Evolutionary conservation across 2,797 vertebrate species (phyloP).

Genomic region (Leptatherina wallacei): DNA sequence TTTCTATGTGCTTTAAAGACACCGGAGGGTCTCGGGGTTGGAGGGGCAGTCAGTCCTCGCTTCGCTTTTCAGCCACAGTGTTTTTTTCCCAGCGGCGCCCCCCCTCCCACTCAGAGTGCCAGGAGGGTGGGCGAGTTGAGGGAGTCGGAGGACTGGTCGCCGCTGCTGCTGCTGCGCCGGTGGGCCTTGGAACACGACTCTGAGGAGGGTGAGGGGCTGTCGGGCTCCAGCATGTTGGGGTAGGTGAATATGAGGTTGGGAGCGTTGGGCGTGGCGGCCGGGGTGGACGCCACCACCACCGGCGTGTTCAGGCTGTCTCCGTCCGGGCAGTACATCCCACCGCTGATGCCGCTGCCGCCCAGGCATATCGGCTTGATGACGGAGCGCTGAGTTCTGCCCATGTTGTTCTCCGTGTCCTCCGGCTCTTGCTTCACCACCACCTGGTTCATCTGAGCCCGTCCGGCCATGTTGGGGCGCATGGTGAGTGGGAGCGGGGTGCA

Average conservation of each 20-base stretch:
- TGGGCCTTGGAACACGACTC: slow-evolving; percentile 99
- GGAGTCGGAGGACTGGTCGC: slow-evolving; percentile 98
- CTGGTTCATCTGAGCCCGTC: slow-evolving; percentile 76
- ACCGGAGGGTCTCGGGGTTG: slow-evolving; percentile 19
- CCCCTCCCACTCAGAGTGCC: slow-evolving; percentile 87
- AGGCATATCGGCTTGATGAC: slow-evolving; percentile 99
- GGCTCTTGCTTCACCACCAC: slow-evolving; percentile 98
- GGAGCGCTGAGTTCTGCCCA: slow-evolving; percentile 89
- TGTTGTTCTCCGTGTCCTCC: slow-evolving; percentile 80
- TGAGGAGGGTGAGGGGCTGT: slow-evolving; percentile 94
- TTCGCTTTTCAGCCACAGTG: slow-evolving; percentile 66
- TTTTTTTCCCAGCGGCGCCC: slow-evolving; percentile 43
- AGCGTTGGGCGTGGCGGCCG: slow-evolving; percentile 91
- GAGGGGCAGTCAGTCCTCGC: slow-evolving; percentile 36
- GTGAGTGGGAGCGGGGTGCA: slow-evolving; percentile 84
- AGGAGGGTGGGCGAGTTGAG: slow-evolving; percentile 98
- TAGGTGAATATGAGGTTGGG: slow-evolving; percentile 98
- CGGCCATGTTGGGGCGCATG: slow-evolving; percentile 81
- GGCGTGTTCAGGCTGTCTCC: slow-evolving; percentile 98
- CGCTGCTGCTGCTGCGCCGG: slow-evolving; percentile 98
- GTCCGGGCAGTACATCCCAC: slow-evolving; percentile 88
- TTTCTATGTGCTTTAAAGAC: slow-evolving; percentile 67
- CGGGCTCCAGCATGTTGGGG: slow-evolving; percentile 96
- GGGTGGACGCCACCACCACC: slow-evolving; percentile 95
- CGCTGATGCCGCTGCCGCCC: slow-evolving; percentile 75